These are phyloP conservation scores for Hippoglossus stenolepis DNA, from an alignment of 2,113 vertebrate species.

Conservation along the genomic window DNA sequence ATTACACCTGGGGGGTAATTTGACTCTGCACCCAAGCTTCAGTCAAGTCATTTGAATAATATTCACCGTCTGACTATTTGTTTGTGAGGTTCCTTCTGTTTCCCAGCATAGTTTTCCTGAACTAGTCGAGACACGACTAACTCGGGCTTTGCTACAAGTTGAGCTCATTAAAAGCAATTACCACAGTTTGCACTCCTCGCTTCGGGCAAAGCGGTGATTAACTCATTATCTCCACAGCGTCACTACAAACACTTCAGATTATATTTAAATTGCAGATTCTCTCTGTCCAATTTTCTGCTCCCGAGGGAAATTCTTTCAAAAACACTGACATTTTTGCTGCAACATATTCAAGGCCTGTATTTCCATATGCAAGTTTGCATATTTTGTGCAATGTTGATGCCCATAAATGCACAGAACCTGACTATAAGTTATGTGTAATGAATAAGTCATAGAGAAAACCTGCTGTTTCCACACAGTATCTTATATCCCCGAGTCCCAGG, in stretches of 20 bases:
- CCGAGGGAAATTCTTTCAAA: background rate
- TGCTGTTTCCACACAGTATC: background rate
- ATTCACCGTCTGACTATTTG: background rate
- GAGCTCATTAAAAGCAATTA: constrained; percentile 12
- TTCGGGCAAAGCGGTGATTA: background rate
- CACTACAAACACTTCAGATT: background rate
- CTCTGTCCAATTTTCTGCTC: background rate
- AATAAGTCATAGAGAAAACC: background rate
- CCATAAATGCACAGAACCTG: background rate
- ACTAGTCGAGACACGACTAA: background rate
- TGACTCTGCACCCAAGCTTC: too few species aligned
- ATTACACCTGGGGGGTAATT: constrained; percentile 56
- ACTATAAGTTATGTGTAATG: background rate
- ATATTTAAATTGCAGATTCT: background rate
- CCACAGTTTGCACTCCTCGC: background rate
- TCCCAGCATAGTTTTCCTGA: background rate
- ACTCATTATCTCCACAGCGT: background rate
- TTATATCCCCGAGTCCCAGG: background rate
- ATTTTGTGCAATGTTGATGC: background rate
- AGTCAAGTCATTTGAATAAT: background rate
- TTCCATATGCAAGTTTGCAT: constrained; percentile 1
- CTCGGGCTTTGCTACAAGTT: background rate
- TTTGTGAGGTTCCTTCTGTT: background rate
- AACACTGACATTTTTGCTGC: background rate
- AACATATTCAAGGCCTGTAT: background rate